Base-by-base conservation (phyloP, 2,888 invertebrate genomes). In the Zaprionus obscuricornis region DNA sequence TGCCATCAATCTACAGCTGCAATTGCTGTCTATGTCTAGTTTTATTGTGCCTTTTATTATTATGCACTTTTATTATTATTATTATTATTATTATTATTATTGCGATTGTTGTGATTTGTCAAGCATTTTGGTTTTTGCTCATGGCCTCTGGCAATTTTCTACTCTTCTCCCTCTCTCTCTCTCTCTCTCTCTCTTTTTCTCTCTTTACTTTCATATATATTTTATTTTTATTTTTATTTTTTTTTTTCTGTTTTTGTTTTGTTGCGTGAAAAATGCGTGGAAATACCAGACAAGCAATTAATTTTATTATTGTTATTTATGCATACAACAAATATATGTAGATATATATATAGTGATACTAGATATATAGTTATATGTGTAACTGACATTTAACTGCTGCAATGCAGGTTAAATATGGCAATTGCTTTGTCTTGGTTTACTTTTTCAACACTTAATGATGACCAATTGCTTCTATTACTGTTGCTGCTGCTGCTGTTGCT, bases 371-470 rank as follows among this genome's bases (percentile, higher is more conserved):
- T 27, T n/a, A 11, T 68, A 22, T 47, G 10, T 39, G 45, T 49
- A 56, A 72, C 36, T 50, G 43, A 37, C 42, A 43, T 31, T 52
- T 69, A 58, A 74, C 63, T 58, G 66, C 60, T 31, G 47, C 54
- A 60, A 79, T 66, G 71, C 77, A 49, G 85, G 73, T 72, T 76
- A 81, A 65, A 60, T n/a, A 59, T 70, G 76, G 65, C 83, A 83
- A 85, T 75, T 69, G 76, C 73, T 65, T 71, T 65, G 74, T 62
- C 82, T 76, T 67, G 77, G 78, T 65, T 77, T 77, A 84, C 77
- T 70, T 78, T 81, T 46, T 33, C 22, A n/a, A 18, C 13, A 14
- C 17, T 20, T 3, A 27, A 39, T 60, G 49, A 58, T 31, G 29
- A 29, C 24, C 22, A 34, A 34, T 34, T 43, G 43, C 24, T 24